Evolutionary conservation across 2,797 vertebrate species (phyloP).

Genomic region (Molossus alvarezi): DNA sequence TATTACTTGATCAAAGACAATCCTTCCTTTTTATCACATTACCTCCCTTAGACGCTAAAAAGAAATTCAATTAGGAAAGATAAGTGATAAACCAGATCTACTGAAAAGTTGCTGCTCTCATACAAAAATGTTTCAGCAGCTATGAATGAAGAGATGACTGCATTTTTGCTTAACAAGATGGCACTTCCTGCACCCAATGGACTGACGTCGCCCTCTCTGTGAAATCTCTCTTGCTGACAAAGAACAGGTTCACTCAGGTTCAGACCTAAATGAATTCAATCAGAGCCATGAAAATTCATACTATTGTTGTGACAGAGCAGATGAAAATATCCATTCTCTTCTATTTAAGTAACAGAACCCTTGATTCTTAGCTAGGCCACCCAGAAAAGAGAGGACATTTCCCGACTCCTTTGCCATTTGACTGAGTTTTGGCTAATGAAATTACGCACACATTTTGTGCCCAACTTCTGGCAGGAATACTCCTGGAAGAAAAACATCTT

Average conservation of each 20-base stretch:
- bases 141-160: background rate
- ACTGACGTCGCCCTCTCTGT: background rate
- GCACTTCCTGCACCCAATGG: background rate
- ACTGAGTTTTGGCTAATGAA: constrained; percentile 27
- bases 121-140: constrained; percentile 63
- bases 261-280: constrained; percentile 41
- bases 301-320: background rate
- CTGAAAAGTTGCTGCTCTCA: constrained; percentile 32
- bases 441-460: background rate
- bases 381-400: constrained; percentile 55
- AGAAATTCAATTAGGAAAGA: constrained; percentile 56
- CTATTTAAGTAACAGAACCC: background rate
- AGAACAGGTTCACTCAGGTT: constrained; percentile 37
- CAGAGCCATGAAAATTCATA: constrained; percentile 39
- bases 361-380: background rate
- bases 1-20: constrained; percentile 15
- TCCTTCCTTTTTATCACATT: constrained; percentile 54
- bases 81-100: constrained; percentile 34
- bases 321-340: background rate
- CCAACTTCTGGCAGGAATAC: background rate
- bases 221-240: constrained; percentile 6
- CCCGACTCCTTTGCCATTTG: constrained; percentile 1
- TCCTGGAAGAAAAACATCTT: background rate
- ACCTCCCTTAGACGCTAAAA: constrained; percentile 34
- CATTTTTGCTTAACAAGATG: constrained; percentile 52